A percentile compares a stretch with the other conserved stretches of the same genome.
Evolutionary conservation across 1,140 invertebrate genomes (phyloP).

Genomic region (Drosophila nasuta): DNA sequence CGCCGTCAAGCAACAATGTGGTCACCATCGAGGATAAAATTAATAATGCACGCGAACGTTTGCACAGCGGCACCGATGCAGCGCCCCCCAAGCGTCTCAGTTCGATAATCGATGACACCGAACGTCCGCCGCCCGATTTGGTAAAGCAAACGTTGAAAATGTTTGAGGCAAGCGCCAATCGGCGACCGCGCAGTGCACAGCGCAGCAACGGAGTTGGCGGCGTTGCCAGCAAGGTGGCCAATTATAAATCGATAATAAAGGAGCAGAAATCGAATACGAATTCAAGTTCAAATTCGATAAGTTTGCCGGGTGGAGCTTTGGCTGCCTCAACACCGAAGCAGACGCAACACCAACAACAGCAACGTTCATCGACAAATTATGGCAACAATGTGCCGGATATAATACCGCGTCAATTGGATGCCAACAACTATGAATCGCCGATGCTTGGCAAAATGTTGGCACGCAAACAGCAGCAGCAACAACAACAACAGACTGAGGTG

Average conservation of each 20-base stretch:
- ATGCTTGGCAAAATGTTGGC: conserved; percentile 52
- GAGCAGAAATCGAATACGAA: conserved; percentile 71
- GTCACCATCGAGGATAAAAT: conserved; percentile 85
- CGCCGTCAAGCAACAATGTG: conserved; percentile 42
- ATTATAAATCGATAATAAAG: conserved; percentile 88
- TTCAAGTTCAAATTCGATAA: too few species aligned
- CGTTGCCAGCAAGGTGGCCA: conserved; percentile 88
- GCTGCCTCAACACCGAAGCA: conserved; percentile 66
- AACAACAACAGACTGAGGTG: conserved; percentile 5
- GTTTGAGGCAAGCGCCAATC: conserved; percentile 90
- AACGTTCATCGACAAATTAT: neutral
- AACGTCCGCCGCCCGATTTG: conserved; percentile 93
- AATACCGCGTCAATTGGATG: conserved; percentile 58
- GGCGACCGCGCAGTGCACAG: conserved; percentile 80
- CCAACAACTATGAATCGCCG: conserved; percentile 47
- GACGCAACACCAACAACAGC: neutral
- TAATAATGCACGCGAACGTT: conserved; percentile 74
- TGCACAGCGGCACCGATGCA: conserved; percentile 72
- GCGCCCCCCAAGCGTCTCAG: conserved; percentile 88
- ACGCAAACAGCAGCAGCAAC: conserved; percentile 48
- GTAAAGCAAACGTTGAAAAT: conserved; percentile 93
- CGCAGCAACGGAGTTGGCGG: conserved; percentile 87
- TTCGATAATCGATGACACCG: conserved; percentile 91
- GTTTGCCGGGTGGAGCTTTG: conserved; percentile 29
- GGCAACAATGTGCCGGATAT: conserved; percentile 58